A percentile compares a stretch with the other conserved stretches of the same genome.
phyloP scores from a whole-genome alignment of 1,140 invertebrate species.

The Lithobius niger region DNA sequence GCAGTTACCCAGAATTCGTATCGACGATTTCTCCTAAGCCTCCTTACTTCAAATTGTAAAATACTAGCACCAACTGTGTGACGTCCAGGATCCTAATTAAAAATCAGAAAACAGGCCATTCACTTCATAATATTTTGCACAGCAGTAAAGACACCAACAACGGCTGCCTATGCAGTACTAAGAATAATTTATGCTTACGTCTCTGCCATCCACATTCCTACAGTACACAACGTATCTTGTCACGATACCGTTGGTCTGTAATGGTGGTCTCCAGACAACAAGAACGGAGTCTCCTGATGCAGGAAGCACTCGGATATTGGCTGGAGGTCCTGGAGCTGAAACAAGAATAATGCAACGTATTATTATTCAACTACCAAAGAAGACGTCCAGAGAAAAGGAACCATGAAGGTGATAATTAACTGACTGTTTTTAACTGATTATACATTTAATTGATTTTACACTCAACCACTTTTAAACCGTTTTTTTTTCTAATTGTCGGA shows the following conservation, averaged over 20 bases:
- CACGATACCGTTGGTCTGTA: conserved; percentile 65
- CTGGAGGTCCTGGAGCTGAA: conserved; percentile 77
- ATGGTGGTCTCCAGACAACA: conserved; percentile 83
- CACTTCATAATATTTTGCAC: neutral
- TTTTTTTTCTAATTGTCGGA: too few relatives aligned
- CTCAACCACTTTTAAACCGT: too few relatives aligned
- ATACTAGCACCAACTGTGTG: neutral
- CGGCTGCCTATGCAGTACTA: too few relatives aligned
- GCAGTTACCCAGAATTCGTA: conserved; percentile 29
- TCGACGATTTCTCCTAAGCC: conserved; percentile 31
- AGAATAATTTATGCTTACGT: neutral
- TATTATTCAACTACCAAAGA: too few relatives aligned
- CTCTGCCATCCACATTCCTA: conserved; percentile 21
- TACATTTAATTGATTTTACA: too few relatives aligned
- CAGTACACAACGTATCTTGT: conserved; percentile 71
- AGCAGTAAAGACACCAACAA: too few relatives aligned
- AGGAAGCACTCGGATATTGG: conserved; percentile 79
- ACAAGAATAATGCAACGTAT: conserved; percentile 22
- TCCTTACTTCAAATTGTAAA: conserved; percentile 11
- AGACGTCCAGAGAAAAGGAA: too few relatives aligned
- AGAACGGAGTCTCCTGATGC: conserved; percentile 82
- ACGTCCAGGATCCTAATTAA: neutral
- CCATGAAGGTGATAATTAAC: too few relatives aligned
- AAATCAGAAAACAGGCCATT: neutral
- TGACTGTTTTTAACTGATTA: too few relatives aligned